Evolutionary conservation across 2,888 invertebrate species (phyloP).

Genomic region (Tanytarsus gracilentus): DNA sequence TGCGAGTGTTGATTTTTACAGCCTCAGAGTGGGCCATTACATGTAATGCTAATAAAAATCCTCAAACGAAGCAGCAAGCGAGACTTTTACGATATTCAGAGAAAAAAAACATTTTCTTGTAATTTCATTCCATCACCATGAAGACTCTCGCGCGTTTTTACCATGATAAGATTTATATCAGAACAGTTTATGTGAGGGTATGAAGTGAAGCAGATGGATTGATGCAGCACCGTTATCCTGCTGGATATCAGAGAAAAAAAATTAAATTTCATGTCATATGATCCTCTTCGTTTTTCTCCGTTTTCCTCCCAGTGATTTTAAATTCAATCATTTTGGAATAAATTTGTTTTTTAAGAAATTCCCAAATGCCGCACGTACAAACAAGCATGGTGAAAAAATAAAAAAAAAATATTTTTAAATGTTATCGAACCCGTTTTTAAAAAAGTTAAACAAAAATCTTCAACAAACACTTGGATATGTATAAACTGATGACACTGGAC

Average conservation of each 20-base stretch:
- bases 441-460: too few species aligned
- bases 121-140: neutral
- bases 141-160: too few species aligned
- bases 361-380: neutral
- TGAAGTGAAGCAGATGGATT: too few species aligned
- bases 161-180: too few species aligned
- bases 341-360: conserved; percentile 1
- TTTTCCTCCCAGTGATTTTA: conserved; percentile 6
- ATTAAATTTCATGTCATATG: too few species aligned
- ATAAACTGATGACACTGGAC: neutral
- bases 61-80: neutral
- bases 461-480: too few species aligned
- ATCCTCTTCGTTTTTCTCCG: neutral
- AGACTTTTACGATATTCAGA: conserved; percentile 7
- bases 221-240: too few species aligned
- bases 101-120: neutral
- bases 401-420: neutral
- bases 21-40: neutral
- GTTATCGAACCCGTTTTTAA: too few species aligned
- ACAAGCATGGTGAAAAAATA: neutral
- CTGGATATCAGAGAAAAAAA: too few species aligned
- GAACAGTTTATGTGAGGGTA: too few species aligned
- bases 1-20: too few species aligned
- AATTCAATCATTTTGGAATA: conserved; percentile 19
- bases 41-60: conserved; percentile 12